Conservation (phyloP, 2,888 invertebrate species). For the Leucophora obtusa region DNA sequence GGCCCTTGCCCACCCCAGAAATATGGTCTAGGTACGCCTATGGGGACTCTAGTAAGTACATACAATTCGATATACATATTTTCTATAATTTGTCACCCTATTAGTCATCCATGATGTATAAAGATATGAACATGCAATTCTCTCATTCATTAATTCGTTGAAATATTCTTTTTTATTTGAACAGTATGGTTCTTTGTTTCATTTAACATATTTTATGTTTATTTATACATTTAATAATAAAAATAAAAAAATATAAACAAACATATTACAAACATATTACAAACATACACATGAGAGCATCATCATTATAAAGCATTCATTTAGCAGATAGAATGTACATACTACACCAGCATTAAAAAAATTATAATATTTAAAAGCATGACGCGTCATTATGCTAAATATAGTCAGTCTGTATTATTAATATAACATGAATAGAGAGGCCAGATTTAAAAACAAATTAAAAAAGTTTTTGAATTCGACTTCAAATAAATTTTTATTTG, state of each 20-base stretch:
- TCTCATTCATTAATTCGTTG: constrained; percentile 48
- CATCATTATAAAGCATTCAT: not conserved
- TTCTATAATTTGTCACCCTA: no score
- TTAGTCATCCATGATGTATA: constrained; percentile 44
- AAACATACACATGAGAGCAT: not conserved
- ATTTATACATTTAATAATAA: constrained; percentile 28
- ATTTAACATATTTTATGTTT: constrained; percentile 16
- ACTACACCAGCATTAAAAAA: not conserved
- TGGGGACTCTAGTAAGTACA: no score
- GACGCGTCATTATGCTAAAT: constrained; percentile 48
- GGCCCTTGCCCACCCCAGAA: no score
- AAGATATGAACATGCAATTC: constrained; percentile 59
- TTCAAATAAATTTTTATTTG: no score
- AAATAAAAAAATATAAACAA: constrained; percentile 1
- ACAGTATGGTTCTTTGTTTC: not conserved
- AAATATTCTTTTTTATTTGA: constrained; percentile 21
- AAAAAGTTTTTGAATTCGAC: no score
- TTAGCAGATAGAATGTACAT: not conserved
- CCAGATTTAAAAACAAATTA: no score
- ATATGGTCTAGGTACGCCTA: no score
- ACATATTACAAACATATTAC: not conserved
- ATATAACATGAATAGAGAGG: constrained; percentile 4
- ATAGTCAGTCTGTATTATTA: constrained; percentile 27
- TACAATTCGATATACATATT: no score
- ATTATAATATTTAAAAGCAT: constrained; percentile 36